Evolutionary conservation across 64 coral and sea anemone species (phyloP), one percentile per base, ranked within the genome.

Genomic region (Pocillopora verrucosa): DNA sequence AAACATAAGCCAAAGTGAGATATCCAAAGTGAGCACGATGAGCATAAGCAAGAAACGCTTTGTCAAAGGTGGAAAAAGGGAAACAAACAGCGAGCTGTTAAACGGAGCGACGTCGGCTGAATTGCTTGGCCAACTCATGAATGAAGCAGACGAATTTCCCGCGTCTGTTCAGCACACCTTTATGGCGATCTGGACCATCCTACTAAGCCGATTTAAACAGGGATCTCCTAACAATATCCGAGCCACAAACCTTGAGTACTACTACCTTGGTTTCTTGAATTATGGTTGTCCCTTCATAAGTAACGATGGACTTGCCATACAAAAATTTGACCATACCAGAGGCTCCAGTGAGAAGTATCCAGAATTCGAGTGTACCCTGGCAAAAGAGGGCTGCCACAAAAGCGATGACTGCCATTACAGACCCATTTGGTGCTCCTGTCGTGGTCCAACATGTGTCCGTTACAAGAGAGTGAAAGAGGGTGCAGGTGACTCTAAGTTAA

Each of bases 181-280:
- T n/a, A n/a, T n/a, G n/a, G n/a, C n/a, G n/a, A n/a, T n/a, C n/a
- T n/a, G n/a, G n/a, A n/a, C n/a, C n/a, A n/a, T n/a, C n/a, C n/a
- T n/a, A n/a, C n/a, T n/a, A n/a, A 34, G 35, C 22, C 64, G 77
- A 12, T 88, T 76, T 61, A 19, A 36, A 59, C 1, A 2, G 14
- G 60, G 60, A 61, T 81, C 79, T 60, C 5, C 14, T 0, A 76
- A 76, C 74, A 16, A 37, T 37, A 76, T 51, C 36, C 37, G 36
- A 76, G 90, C 22, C 26, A 16, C 87, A 13, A 92, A 92, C 76
- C 22, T 92, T 13, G 82, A 92, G 73, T 60, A 84, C 57, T 92
- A 77, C 59, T 92, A 80, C 35, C 72, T 76, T 36, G 90, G 82
- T 19, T 79, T 37, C 37, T 35, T n/a, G 36, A 74, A 92, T 45